A percentile compares a stretch with the other conserved stretches of the same genome.
These are phyloP conservation scores for Rhagologus leucostigma DNA, from an alignment of 2,113 vertebrate genomes.

Conservation along the genomic window DNA sequence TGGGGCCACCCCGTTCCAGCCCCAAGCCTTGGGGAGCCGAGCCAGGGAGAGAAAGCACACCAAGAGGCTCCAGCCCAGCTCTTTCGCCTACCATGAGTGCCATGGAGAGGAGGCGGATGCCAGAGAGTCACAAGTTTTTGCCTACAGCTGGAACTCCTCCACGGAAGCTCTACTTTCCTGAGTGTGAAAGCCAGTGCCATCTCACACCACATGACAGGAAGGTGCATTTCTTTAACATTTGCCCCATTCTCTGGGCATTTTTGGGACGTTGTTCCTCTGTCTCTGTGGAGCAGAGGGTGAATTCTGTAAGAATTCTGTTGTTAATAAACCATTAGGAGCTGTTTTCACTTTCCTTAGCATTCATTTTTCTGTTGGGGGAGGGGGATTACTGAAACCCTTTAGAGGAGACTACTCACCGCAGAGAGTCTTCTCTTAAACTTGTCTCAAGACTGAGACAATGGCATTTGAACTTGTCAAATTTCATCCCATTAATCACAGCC, in stretches of 20 bases:
- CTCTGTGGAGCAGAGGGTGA: neutral
- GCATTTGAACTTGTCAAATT: neutral
- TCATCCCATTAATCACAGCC: neutral
- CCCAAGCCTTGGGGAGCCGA: neutral
- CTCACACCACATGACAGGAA: neutral
- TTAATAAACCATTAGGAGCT: neutral
- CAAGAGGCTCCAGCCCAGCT: neutral
- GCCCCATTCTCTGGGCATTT: neutral
- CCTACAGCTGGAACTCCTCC: neutral
- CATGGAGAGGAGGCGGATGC: fast-evolving
- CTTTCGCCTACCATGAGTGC: fast-evolving
- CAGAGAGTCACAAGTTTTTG: neutral
- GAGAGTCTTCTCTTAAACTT: neutral
- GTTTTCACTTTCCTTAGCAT: neutral
- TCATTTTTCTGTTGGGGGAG: neutral
- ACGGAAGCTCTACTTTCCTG: neutral
- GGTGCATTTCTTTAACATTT: neutral
- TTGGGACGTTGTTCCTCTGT: neutral
- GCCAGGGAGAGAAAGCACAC: neutral
- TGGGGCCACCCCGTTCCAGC: fast-evolving
- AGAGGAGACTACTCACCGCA: neutral
- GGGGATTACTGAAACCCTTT: neutral
- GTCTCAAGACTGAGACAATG: neutral
- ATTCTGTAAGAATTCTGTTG: neutral
- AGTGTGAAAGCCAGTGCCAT: fast-evolving